Percentiles rank a stretch among this genome's conserved stretches.
These are phyloP conservation scores for Turritopsis rubra DNA, from an alignment of 30 jellyfish, hydroid and myxozoan genomes.

Conservation along the genomic window DNA sequence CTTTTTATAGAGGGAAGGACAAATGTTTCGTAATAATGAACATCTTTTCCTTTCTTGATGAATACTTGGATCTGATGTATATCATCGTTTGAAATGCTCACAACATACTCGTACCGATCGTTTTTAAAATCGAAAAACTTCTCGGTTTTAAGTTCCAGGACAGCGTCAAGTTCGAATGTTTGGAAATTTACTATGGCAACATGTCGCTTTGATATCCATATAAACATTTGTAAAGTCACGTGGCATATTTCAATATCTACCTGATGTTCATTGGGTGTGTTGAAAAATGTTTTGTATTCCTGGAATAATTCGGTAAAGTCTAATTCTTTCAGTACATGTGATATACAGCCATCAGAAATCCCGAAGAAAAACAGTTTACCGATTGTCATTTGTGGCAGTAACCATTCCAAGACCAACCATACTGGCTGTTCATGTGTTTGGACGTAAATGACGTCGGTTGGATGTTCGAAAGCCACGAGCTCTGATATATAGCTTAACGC, in stretches of 20 bases:
- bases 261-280: not conserved
- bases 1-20: not conserved
- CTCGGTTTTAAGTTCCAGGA: not conserved
- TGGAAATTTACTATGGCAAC: not conserved
- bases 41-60: constrained; percentile 6
- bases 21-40: not conserved
- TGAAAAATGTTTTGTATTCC: not conserved
- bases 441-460: not conserved
- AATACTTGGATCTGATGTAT: not conserved
- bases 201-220: constrained; percentile 1
- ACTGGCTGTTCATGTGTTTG: not conserved
- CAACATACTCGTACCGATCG: not conserved
- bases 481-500: not conserved
- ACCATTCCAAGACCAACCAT: constrained; percentile 1
- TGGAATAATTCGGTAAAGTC: not conserved
- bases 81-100: not conserved
- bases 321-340: not conserved
- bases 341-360: not conserved
- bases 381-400: not conserved
- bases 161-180: not conserved
- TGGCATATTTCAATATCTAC: not conserved
- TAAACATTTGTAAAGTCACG: not conserved
- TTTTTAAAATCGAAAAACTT: not conserved
- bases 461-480: not conserved
- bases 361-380: not conserved